Evolutionary conservation across 2,888 invertebrate genomes (phyloP).

Genomic region (Theristus sp.): DNA sequence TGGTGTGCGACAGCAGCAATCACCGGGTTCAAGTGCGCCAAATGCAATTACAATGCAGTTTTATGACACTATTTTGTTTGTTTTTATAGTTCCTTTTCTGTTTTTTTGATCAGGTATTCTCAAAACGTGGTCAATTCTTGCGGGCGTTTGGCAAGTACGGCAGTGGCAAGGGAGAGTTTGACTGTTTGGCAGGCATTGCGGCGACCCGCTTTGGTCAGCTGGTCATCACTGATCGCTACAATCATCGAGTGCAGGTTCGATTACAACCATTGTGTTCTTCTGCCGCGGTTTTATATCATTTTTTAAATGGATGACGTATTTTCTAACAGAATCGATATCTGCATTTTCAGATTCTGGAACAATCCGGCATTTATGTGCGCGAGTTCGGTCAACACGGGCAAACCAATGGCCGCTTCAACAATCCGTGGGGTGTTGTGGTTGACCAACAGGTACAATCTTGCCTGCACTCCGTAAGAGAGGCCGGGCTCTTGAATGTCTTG

Average conservation of each 20-base stretch:
- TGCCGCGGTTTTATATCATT: not conserved
- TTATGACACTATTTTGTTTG: no score
- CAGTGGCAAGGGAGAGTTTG: slow-evolving; percentile 83
- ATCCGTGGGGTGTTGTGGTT: slow-evolving; percentile 95
- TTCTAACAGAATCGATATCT: not conserved
- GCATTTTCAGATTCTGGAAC: slow-evolving; percentile 16
- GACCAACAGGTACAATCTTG: slow-evolving; percentile 59
- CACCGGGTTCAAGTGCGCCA: slow-evolving; percentile 58
- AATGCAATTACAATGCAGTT: not conserved
- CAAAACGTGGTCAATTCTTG: slow-evolving; percentile 69
- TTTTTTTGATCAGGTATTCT: slow-evolving; percentile 69
- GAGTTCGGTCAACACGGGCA: slow-evolving; percentile 87
- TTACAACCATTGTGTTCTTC: not conserved
- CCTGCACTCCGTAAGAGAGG: not conserved
- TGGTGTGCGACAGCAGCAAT: slow-evolving; percentile 91
- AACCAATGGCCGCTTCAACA: slow-evolving; percentile 63
- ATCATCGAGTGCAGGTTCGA: slow-evolving; percentile 73
- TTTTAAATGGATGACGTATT: not conserved
- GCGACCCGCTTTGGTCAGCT: slow-evolving; percentile 60
- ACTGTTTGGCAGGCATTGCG: slow-evolving; percentile 86
- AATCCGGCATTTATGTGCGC: slow-evolving; percentile 38
- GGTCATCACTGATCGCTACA: slow-evolving; percentile 85
- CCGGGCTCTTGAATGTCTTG: no score
- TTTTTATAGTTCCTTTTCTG: no score
- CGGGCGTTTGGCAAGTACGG: slow-evolving; percentile 91